These are phyloP conservation scores for Parnassius apollo DNA, from an alignment of 2,888 invertebrate genomes.

Conservation along the genomic window DNA sequence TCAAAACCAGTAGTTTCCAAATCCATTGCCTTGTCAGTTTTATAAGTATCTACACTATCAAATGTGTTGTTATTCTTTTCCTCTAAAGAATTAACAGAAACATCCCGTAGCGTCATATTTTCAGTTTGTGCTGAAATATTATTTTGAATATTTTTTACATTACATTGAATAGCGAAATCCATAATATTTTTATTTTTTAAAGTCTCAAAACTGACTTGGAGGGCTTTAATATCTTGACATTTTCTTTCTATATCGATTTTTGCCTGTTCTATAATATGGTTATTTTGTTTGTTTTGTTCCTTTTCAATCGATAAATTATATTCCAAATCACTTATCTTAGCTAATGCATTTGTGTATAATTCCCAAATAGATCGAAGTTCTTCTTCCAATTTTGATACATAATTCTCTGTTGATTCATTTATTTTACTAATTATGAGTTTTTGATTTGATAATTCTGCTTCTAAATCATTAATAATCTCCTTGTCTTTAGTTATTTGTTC, in stretches of 20 bases:
- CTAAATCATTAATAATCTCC: slow-evolving; percentile 54
- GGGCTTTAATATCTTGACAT: slow-evolving; percentile 43
- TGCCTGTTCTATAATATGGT: slow-evolving; percentile 39
- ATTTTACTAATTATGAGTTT: slow-evolving; percentile 59
- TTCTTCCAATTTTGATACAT: slow-evolving; percentile 54
- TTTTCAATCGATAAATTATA: slow-evolving; percentile 38
- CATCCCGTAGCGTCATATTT: slow-evolving; percentile 14
- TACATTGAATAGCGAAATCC: slow-evolving; percentile 19
- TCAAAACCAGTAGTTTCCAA: slow-evolving; percentile 18
- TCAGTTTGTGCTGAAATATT: slow-evolving; percentile 43
- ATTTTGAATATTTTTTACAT: slow-evolving; percentile 3
- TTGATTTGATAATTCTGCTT: slow-evolving; percentile 61
- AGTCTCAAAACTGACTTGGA: slow-evolving; percentile 45
- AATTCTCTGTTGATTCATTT: slow-evolving; percentile 50
- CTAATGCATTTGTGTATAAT: slow-evolving; percentile 48
- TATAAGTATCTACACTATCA: not conserved
- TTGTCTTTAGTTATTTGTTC: slow-evolving; percentile 50
- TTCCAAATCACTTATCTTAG: slow-evolving; percentile 47
- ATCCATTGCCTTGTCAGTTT: slow-evolving; percentile 8
- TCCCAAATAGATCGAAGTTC: slow-evolving; percentile 52
- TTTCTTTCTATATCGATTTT: slow-evolving; percentile 45
- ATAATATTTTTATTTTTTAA: slow-evolving; percentile 41
- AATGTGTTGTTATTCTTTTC: slow-evolving; percentile 3
- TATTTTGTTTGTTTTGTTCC: slow-evolving; percentile 40
- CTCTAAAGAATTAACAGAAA: not conserved